phyloP scores from a whole-genome alignment of 2,888 invertebrate genomes.

The Adelognathus sp. region DNA sequence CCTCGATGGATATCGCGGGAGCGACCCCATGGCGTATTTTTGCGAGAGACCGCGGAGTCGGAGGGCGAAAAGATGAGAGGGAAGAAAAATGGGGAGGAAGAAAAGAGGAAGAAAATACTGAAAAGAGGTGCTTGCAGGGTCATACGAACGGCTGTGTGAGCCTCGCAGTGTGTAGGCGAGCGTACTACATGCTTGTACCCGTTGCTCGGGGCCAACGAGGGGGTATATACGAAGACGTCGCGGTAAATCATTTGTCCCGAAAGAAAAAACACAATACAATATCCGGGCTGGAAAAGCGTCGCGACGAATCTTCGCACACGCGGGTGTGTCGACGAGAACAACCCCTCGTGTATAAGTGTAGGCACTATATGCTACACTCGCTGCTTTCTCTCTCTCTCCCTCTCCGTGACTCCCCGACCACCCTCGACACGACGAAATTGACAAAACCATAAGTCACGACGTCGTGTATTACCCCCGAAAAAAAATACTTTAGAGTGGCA shows the following conservation, averaged over 20 bases:
- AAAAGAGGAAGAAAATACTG: not conserved
- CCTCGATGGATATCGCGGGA: slow-evolving; percentile 19
- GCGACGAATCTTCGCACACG: slow-evolving; percentile 40
- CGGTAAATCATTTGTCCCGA: slow-evolving; percentile 80
- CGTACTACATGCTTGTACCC: slow-evolving; percentile 6
- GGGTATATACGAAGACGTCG: slow-evolving; percentile 69
- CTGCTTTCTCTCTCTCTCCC: too few relatives aligned
- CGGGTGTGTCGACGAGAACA: slow-evolving; percentile 44
- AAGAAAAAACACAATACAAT: slow-evolving; percentile 79
- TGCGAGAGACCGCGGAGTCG: not conserved
- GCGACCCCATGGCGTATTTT: slow-evolving; percentile 58
- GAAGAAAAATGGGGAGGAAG: not conserved
- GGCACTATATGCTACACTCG: not conserved
- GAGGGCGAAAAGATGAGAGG: not conserved
- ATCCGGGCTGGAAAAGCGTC: slow-evolving; percentile 61
- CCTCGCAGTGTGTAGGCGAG: slow-evolving; percentile 31
- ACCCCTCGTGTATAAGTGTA: slow-evolving; percentile 18
- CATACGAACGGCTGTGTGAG: slow-evolving; percentile 8
- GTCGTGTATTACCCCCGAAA: slow-evolving; percentile 79
- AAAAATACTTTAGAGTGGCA: slow-evolving; percentile 80
- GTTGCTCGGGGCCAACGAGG: slow-evolving; percentile 62
- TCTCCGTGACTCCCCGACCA: slow-evolving; percentile 33
- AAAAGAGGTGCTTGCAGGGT: slow-evolving; percentile 4
- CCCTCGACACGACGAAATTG: slow-evolving; percentile 67
- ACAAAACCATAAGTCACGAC: slow-evolving; percentile 79